Conservation (phyloP, 2,888 invertebrate species). For the Antheraea yamamai region DNA sequence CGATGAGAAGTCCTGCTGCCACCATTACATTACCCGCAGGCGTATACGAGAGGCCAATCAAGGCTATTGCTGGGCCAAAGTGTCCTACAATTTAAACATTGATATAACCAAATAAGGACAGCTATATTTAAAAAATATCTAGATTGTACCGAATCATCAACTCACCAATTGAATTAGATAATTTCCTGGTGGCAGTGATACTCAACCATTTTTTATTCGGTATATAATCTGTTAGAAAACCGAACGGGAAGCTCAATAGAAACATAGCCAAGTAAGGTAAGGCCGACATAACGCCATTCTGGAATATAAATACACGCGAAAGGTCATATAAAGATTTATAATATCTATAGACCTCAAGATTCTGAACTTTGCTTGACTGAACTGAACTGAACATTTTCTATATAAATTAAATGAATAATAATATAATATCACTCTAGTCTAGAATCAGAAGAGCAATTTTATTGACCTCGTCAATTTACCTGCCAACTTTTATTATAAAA, state of each 20-base stretch:
- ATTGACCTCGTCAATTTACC: no score
- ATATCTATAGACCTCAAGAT: background rate
- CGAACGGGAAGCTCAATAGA: constrained; percentile 61
- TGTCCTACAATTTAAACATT: constrained; percentile 36
- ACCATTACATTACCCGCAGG: constrained; percentile 60
- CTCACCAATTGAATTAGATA: constrained; percentile 49
- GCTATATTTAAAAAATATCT: background rate
- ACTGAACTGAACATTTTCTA: no score
- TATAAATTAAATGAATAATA: no score
- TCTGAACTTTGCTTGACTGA: background rate
- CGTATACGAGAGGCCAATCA: constrained; percentile 80
- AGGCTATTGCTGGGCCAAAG: constrained; percentile 81
- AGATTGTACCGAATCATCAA: background rate
- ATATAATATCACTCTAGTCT: background rate
- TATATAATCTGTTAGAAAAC: constrained; percentile 73
- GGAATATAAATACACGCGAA: constrained; percentile 22
- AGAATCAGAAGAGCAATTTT: no score
- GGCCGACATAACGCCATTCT: constrained; percentile 85
- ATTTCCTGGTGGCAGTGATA: constrained; percentile 63
- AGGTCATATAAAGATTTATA: background rate
- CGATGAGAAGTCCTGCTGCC: constrained; percentile 82
- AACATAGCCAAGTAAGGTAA: constrained; percentile 87
- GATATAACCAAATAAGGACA: no score
- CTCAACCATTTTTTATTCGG: constrained; percentile 70
- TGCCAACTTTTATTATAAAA: background rate